A percentile compares a stretch with the other conserved stretches of the same genome.
Conservation (phyloP, 2,888 invertebrate species). For the Pheosia tremula region DNA sequence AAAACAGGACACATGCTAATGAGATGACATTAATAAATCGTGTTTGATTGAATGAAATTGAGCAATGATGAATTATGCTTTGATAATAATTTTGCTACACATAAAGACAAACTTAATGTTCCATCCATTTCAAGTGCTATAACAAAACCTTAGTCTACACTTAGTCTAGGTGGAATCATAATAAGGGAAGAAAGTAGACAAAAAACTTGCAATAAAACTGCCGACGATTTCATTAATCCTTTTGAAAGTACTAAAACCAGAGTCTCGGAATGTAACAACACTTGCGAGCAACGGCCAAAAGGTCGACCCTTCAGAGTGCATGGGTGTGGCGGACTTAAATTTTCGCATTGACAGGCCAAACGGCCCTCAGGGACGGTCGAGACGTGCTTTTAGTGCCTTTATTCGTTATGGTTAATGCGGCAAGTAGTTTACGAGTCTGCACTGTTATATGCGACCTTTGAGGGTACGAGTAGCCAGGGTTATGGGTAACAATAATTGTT, state of each 20-base stretch:
- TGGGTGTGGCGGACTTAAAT: constrained; percentile 83
- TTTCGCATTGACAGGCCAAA: constrained; percentile 84
- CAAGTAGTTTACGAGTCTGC: constrained; percentile 78
- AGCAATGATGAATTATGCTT: too few relatives aligned
- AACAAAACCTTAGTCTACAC: too few relatives aligned
- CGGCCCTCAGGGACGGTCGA: constrained; percentile 76
- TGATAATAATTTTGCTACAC: too few relatives aligned
- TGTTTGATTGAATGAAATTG: too few relatives aligned
- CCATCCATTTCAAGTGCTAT: too few relatives aligned
- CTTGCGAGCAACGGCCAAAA: constrained; percentile 80
- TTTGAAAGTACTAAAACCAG: constrained; percentile 25
- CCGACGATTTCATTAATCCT: constrained; percentile 30
- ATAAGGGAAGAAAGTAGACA: too few relatives aligned
- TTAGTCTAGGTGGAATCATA: too few relatives aligned
- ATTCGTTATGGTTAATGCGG: constrained; percentile 83
- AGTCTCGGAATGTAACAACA: constrained; percentile 57
- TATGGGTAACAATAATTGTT: constrained; percentile 34
- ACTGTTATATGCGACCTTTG: constrained; percentile 77
- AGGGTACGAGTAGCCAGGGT: constrained; percentile 33
- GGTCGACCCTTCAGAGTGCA: constrained; percentile 81
- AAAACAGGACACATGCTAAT: constrained; percentile 28
- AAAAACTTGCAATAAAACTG: too few relatives aligned
- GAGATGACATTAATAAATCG: constrained; percentile 22
- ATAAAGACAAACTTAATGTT: too few relatives aligned
- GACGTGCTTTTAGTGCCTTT: constrained; percentile 82